phyloP scores from a whole-genome alignment of 1,140 invertebrate species.

The Stegodyphus mimosarum region DNA sequence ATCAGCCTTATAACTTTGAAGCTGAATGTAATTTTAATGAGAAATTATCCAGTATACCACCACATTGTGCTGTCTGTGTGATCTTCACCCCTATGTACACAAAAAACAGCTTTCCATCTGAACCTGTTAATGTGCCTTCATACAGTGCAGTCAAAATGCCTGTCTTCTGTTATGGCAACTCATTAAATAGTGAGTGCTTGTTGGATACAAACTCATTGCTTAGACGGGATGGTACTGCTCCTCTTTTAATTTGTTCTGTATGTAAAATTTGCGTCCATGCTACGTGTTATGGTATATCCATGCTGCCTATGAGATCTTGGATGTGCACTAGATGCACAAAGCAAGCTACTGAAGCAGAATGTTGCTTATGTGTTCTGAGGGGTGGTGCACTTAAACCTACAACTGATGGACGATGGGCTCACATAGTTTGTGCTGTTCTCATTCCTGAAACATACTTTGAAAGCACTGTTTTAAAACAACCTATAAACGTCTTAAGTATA shows the following conservation, averaged over 20 bases:
- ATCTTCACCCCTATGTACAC: slow-evolving; percentile 67
- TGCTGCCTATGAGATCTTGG: slow-evolving; percentile 32
- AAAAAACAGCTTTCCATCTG: slow-evolving; percentile 56
- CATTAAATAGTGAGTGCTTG: slow-evolving; percentile 36
- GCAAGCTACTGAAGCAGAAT: slow-evolving; percentile 64
- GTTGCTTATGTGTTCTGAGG: slow-evolving; percentile 72
- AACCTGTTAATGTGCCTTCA: slow-evolving; percentile 37
- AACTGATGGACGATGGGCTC: slow-evolving; percentile 74
- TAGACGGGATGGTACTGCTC: slow-evolving; percentile 62
- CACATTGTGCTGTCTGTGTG: slow-evolving; percentile 69
- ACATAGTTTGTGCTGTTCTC: slow-evolving; percentile 72
- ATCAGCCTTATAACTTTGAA: slow-evolving; percentile 65
- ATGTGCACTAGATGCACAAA: slow-evolving; percentile 29
- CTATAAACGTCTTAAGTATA: slow-evolving; percentile 68
- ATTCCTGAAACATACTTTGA: slow-evolving; percentile 68
- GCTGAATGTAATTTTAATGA: slow-evolving; percentile 67
- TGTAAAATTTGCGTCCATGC: slow-evolving; percentile 71
- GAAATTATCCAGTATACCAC: slow-evolving; percentile 64
- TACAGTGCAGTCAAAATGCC: slow-evolving; percentile 38
- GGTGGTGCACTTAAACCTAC: slow-evolving; percentile 76
- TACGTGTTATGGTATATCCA: slow-evolving; percentile 50
- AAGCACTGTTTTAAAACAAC: slow-evolving; percentile 67
- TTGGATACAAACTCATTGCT: slow-evolving; percentile 17
- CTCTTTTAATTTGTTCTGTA: slow-evolving; percentile 66
- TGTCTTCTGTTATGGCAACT: slow-evolving; percentile 34